Evolutionary conservation across 64 coral and sea anemone genomes (phyloP).

Genomic region (Dendronephthya gigantea): DNA sequence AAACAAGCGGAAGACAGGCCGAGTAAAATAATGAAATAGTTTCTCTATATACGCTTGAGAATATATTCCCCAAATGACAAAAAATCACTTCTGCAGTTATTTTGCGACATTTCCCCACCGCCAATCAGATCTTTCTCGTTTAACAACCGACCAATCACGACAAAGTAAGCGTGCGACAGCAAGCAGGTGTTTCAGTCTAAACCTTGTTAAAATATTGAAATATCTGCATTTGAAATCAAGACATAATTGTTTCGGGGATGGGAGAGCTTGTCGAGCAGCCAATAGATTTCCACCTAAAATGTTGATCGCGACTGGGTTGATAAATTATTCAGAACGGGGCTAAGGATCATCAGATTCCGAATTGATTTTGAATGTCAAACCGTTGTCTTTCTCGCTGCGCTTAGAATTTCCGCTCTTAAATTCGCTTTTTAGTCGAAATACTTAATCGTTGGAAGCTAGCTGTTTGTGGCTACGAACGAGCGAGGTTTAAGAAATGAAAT

Average conservation of each 20-base stretch:
- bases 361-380: neutral
- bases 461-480: neutral
- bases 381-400: neutral
- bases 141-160: neutral
- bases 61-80: neutral
- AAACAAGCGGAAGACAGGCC: too few species aligned
- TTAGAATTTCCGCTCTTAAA: neutral
- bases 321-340: conserved; percentile 9
- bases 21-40: too few species aligned
- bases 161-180: neutral
- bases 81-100: neutral
- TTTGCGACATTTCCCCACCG: neutral
- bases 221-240: neutral
- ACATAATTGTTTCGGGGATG: neutral
- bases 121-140: neutral
- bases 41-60: neutral
- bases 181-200: neutral
- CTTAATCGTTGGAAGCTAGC: neutral
- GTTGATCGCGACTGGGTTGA: neutral
- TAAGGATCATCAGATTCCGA: neutral
- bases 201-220: conserved; percentile 8
- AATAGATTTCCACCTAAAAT: neutral
- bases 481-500: neutral
- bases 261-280: neutral
- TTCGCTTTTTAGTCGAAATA: neutral